Percentiles rank a stretch among this genome's conserved stretches.
phyloP scores from a whole-genome alignment of 2,113 vertebrate genomes.

The Fukomys damarensis region DNA sequence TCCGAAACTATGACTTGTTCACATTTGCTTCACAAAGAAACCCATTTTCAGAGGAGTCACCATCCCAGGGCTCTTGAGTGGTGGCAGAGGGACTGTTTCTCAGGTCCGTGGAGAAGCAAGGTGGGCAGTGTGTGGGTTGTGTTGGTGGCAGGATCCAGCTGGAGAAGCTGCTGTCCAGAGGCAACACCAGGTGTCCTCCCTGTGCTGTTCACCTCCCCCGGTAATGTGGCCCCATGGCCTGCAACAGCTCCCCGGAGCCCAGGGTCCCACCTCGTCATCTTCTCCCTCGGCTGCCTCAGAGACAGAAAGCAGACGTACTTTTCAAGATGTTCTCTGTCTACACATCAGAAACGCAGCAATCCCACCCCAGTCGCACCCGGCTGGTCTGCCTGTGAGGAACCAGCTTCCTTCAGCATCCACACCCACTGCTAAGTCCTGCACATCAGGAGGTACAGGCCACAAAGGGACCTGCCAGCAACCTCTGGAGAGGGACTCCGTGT shows the following conservation, averaged over 20 bases:
- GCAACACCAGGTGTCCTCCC: not conserved
- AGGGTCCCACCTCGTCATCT: not conserved
- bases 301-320: not conserved
- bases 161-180: not conserved
- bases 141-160: not conserved
- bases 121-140: not conserved
- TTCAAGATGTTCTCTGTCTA: too few relatives aligned
- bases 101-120: not conserved
- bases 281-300: too few relatives aligned
- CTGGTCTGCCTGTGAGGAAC: not conserved
- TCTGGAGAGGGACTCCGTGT: not conserved
- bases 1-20: fast-evolving
- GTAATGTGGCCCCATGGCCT: not conserved
- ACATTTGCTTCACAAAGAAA: not conserved
- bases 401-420: not conserved
- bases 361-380: fast-evolving
- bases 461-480: not conserved
- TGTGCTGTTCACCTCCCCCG: not conserved
- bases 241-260: not conserved
- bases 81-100: not conserved
- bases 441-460: not conserved
- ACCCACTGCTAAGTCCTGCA: not conserved
- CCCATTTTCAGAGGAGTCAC: not conserved
- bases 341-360: not conserved
- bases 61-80: not conserved